Evolutionary conservation across 1,140 invertebrate genomes (phyloP).

Genomic region (Panulirus ornatus): DNA sequence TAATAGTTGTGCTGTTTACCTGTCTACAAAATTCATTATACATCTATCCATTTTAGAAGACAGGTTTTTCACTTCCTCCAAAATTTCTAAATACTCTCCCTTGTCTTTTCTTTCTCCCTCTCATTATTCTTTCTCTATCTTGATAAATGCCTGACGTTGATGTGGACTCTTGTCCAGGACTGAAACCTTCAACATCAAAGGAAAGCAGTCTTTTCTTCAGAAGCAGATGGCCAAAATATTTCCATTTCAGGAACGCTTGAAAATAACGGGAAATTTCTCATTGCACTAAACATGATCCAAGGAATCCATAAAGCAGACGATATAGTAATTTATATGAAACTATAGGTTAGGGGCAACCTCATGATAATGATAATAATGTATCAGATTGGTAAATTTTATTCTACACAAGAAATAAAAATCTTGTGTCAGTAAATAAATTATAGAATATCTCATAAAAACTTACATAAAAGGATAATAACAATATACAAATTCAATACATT

Average conservation of each 20-base stretch:
- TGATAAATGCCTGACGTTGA: too few species aligned
- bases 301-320: neutral
- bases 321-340: neutral
- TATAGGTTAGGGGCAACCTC: neutral
- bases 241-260: neutral
- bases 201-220: neutral
- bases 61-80: too few species aligned
- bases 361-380: slow-evolving; percentile 4
- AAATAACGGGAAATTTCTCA: neutral
- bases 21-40: too few species aligned
- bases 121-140: too few species aligned
- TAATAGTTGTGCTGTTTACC: too few species aligned
- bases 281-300: neutral
- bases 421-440: slow-evolving; percentile 71
- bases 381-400: slow-evolving; percentile 53
- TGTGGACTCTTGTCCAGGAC: too few species aligned
- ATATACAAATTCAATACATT: slow-evolving; percentile 71
- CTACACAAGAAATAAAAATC: slow-evolving; percentile 67
- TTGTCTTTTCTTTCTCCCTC: too few species aligned
- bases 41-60: neutral
- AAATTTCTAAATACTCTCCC: too few species aligned
- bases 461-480: slow-evolving; percentile 71
- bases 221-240: neutral
- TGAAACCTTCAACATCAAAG: neutral
- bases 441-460: slow-evolving; percentile 72